A percentile compares a stretch with the other conserved stretches of the same genome.
Conservation (phyloP, 2,113 vertebrate species). For the Nematolebias whitei region DNA sequence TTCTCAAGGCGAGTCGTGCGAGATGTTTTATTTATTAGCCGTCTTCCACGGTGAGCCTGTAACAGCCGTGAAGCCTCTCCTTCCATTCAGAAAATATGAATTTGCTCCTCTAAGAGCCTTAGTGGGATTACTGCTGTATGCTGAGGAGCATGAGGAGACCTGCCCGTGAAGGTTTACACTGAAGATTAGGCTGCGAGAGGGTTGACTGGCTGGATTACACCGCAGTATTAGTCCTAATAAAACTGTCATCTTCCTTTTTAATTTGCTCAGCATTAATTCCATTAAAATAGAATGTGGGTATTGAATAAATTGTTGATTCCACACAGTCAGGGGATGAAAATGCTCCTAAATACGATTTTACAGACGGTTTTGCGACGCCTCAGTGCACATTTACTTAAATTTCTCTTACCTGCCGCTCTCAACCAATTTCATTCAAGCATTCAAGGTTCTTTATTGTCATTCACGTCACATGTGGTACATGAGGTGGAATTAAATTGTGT, state of each 20-base stretch:
- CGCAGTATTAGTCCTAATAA: slow-evolving; percentile 70
- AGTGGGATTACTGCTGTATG: slow-evolving; percentile 76
- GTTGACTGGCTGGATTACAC: slow-evolving; percentile 67
- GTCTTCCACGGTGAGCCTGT: slow-evolving; percentile 47
- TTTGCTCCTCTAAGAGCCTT: slow-evolving; percentile 78
- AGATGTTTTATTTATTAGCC: slow-evolving; percentile 72
- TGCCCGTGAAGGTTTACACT: slow-evolving; percentile 72
- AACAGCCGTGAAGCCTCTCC: slow-evolving; percentile 63
- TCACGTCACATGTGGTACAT: no score
- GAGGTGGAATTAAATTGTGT: no score
- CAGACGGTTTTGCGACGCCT: not conserved
- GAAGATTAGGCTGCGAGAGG: slow-evolving; percentile 72
- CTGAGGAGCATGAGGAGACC: slow-evolving; percentile 70
- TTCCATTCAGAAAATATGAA: slow-evolving; percentile 73
- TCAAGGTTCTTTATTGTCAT: no score
- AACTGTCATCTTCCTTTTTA: slow-evolving; percentile 63
- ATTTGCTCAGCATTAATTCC: slow-evolving; percentile 57
- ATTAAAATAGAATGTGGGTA: slow-evolving; percentile 24
- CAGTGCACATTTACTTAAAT: no score
- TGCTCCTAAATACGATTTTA: slow-evolving; percentile 28
- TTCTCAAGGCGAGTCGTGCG: slow-evolving; percentile 53
- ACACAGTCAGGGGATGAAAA: slow-evolving; percentile 1
- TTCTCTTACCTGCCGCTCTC: no score
- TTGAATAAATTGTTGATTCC: slow-evolving; percentile 2
- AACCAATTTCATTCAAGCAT: no score